These are phyloP conservation scores for Allobates femoralis DNA, from an alignment of 2,797 vertebrate species.

Conservation along the genomic window DNA sequence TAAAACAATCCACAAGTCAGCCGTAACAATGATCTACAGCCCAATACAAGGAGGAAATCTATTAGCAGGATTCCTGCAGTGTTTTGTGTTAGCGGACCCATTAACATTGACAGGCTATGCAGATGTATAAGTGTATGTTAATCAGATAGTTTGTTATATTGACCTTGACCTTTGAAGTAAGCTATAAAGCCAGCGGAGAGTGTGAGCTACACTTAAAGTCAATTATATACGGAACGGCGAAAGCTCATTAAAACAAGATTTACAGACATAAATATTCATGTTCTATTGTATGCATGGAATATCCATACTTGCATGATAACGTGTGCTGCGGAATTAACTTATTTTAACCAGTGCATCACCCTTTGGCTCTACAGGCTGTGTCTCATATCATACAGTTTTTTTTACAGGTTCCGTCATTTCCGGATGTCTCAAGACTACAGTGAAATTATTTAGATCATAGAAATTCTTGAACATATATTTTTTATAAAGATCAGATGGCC, in stretches of 20 bases:
- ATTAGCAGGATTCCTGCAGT: neutral
- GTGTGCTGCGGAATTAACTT: neutral
- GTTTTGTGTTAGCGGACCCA: neutral
- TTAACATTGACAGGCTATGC: conserved; percentile 4
- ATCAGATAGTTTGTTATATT: conserved; percentile 31
- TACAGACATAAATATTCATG: conserved; percentile 39
- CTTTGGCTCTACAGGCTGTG: neutral
- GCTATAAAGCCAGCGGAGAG: conserved; percentile 21
- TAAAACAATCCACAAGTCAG: neutral
- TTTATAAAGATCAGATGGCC: no score
- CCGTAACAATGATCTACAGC: neutral
- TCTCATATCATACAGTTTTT: neutral
- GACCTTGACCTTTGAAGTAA: conserved; percentile 28
- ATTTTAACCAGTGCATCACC: neutral
- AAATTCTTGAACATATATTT: neutral
- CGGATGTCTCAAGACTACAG: neutral
- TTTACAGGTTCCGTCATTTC: neutral
- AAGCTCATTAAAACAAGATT: conserved; percentile 37
- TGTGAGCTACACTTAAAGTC: conserved; percentile 33
- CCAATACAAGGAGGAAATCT: neutral
- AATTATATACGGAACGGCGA: neutral
- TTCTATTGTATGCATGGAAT: neutral
- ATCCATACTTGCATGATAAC: neutral
- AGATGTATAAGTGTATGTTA: conserved; percentile 24
- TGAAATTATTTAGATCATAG: neutral